Evolutionary conservation across 2,797 vertebrate genomes (phyloP), one percentile per base, ranked within the genome.

Genomic region (Danio jaintianensis): DNA sequence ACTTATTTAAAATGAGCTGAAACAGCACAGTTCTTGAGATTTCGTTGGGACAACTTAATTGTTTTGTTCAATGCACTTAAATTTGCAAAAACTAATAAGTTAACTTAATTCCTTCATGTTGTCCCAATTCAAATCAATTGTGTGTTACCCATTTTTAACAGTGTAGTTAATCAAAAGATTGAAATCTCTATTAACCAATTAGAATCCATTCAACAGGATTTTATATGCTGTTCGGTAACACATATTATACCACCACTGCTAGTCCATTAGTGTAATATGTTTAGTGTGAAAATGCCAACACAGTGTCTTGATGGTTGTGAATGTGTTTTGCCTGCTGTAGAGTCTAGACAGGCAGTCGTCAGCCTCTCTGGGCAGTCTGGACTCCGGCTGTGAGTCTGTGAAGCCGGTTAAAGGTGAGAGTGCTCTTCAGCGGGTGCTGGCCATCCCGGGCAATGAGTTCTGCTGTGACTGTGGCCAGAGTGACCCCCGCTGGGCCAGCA

Each of bases 401-500:
- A 96, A 91, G 80, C 77, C 93, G 20, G 84, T 97, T 84, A 97
- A 97, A 88, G 96, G 96, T 70, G 97, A 98, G 83, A 97, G 95
- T 42, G 96, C 97, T 15, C 93, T 99, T 12, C 96, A 97, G 90
- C 92, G 95, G 62, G 96, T 98, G 53, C 93, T 97, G 86, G 92
- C 92, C 82, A 96, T 98, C 86, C 92, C 95, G 1, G 98, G 98
- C 12, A 99, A 99, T 10, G 85, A 87, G 79, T 93, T 90, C 86
- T 99, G 98, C 89, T 99, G 97, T 22, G 98, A 99, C 82, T 99
- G 98, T 75, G 96, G 97, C 4, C 93, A 96, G 88, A 91, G 95
- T 0, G 97, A 99, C 86, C 97, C 98, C 0, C 95, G 97, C 81
- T 99, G 98, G 98, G 97, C 98, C 91, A 99, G 97, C 90, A 99